These are phyloP conservation scores for Tipula vernalis DNA, from an alignment of 2,888 invertebrate species.

Conservation along the genomic window DNA sequence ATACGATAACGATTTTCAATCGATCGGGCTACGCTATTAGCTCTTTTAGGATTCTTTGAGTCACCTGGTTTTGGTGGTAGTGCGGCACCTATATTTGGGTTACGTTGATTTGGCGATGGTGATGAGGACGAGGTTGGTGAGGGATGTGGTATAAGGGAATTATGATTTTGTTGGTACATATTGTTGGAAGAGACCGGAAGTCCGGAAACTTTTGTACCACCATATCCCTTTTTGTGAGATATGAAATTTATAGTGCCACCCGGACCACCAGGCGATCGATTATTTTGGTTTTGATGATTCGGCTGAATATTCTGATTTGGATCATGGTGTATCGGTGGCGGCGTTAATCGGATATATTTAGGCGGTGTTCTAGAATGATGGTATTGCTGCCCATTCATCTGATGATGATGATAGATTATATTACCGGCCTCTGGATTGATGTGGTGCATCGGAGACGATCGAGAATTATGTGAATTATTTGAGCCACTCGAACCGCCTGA, in stretches of 20 bases:
- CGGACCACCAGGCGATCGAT: background rate
- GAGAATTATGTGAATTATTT: conserved; percentile 16
- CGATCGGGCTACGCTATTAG: conserved; percentile 17
- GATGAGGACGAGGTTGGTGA: conserved; percentile 8
- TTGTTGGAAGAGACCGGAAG: conserved; percentile 12
- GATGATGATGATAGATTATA: conserved; percentile 9
- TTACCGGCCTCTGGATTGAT: conserved; percentile 15
- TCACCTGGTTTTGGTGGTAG: conserved; percentile 19
- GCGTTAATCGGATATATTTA: conserved; percentile 18
- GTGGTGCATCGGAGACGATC: conserved; percentile 18
- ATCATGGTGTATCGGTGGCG: conserved; percentile 10
- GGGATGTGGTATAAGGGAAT: conserved; percentile 6
- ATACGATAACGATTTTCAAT: conserved; percentile 21
- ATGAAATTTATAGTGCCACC: background rate
- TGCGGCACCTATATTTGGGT: conserved; percentile 7
- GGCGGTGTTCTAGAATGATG: conserved; percentile 19
- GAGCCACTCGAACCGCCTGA: conserved; percentile 18
- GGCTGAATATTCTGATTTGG: conserved; percentile 9
- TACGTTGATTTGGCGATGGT: background rate
- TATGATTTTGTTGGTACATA: background rate
- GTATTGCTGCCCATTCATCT: background rate
- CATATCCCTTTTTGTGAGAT: background rate
- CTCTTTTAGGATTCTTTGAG: conserved; percentile 16
- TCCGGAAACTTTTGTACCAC: conserved; percentile 11
- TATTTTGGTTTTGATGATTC: background rate